Conservation (phyloP, 2,113 vertebrate genomes). For the Phalacrocorax pelagicus region DNA sequence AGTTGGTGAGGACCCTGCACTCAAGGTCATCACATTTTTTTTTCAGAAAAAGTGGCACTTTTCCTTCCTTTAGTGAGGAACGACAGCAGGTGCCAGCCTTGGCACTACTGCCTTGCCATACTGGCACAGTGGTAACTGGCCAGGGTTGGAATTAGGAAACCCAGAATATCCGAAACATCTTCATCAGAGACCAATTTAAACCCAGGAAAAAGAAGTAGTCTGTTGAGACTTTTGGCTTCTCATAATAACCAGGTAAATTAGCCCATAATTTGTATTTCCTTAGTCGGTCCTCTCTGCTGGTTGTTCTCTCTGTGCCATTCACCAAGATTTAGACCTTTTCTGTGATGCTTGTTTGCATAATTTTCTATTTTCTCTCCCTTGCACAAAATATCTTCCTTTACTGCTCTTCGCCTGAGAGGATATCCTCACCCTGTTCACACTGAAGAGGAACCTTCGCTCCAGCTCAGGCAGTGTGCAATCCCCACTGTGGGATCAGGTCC, state of each 20-base stretch:
- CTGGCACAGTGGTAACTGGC: background rate
- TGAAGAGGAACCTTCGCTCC: background rate
- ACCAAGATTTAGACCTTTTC: background rate
- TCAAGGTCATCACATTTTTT: background rate
- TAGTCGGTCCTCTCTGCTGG: background rate
- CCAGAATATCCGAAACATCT: background rate
- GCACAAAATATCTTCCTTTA: background rate
- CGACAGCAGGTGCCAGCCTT: background rate
- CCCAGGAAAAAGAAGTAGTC: background rate
- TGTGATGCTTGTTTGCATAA: background rate
- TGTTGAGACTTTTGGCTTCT: background rate
- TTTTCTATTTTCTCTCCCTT: background rate
- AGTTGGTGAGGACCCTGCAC: background rate
- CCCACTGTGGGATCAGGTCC: background rate
- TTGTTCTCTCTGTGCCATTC: background rate
- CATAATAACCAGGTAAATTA: background rate
- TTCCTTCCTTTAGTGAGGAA: background rate
- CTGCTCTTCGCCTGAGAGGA: background rate
- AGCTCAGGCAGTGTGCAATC: background rate
- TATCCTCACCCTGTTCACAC: background rate
- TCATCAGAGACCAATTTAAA: background rate
- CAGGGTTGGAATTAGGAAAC: background rate
- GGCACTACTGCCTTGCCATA: background rate
- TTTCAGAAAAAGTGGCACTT: background rate
- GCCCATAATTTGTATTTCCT: background rate